A percentile compares a stretch with the other conserved stretches of the same genome.
Conservation (phyloP, 2,888 invertebrate genomes). For the Timema cristinae region DNA sequence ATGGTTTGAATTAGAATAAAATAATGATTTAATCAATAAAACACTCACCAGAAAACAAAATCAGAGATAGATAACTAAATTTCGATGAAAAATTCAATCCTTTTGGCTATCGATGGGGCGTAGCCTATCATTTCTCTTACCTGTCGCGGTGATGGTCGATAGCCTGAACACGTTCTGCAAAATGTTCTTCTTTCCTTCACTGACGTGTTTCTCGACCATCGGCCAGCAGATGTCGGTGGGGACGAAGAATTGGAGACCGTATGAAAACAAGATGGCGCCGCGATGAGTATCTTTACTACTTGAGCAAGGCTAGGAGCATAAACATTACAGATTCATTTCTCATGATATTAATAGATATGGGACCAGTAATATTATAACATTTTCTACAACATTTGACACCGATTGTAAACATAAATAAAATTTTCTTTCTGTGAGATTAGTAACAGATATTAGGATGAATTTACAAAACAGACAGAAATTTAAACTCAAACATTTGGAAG, state of each 20-base stretch:
- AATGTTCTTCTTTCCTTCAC: slow-evolving; percentile 45
- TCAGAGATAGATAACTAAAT: no score
- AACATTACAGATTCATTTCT: neutral
- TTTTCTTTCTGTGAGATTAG: no score
- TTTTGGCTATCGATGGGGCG: no score
- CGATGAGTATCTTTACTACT: slow-evolving; percentile 78
- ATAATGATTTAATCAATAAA: no score
- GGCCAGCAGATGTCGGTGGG: slow-evolving; percentile 87
- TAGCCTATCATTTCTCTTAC: no score
- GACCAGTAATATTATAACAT: neutral
- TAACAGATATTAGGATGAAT: no score
- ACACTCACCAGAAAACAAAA: no score
- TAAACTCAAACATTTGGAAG: no score
- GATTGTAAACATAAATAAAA: no score
- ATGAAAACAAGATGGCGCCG: slow-evolving; percentile 88
- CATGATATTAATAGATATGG: neutral
- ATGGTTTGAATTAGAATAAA: no score
- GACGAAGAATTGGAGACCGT: slow-evolving; percentile 91
- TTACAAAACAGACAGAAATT: no score
- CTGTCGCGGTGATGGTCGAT: slow-evolving; percentile 51
- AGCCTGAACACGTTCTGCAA: slow-evolving; percentile 66
- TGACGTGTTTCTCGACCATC: slow-evolving; percentile 53
- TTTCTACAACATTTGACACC: neutral
- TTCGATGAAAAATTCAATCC: no score
- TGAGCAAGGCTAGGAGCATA: slow-evolving; percentile 52